These are phyloP conservation scores for Rhynchotus rufescens DNA, from an alignment of 2,797 vertebrate species.

Conservation along the genomic window DNA sequence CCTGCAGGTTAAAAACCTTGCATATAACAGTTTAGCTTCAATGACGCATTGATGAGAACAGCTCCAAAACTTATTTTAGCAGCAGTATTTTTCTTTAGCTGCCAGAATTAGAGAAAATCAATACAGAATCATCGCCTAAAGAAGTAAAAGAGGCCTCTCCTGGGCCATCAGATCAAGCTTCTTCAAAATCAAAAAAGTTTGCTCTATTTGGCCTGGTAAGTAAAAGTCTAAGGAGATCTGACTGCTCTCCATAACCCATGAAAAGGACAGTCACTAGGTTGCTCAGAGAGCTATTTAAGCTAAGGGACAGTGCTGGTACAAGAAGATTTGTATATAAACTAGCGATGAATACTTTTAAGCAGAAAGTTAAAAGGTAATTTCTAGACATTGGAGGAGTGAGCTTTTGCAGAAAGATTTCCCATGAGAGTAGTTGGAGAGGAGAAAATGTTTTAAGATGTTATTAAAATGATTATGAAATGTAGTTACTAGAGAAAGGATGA, in stretches of 20 bases:
- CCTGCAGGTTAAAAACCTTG: not conserved
- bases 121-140: not conserved
- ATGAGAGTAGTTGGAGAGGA: not conserved
- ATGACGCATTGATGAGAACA: not conserved
- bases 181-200: not conserved
- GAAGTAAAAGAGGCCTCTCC: not conserved
- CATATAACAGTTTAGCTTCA: not conserved
- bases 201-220: not conserved
- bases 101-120: not conserved
- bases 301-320: conserved; percentile 39
- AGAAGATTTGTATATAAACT: not conserved
- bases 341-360: conserved; percentile 5
- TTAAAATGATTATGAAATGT: conserved; percentile 6
- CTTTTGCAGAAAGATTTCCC: conserved; percentile 39
- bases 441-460: conserved; percentile 41
- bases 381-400: not conserved
- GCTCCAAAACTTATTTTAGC: not conserved
- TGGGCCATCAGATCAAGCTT: not conserved
- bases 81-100: not conserved
- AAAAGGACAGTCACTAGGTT: not conserved
- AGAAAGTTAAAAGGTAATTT: conserved; percentile 57
- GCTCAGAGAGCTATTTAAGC: not conserved
- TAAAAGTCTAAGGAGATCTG: not conserved
- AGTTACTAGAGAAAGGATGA: not conserved
- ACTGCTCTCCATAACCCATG: not conserved